A percentile compares a stretch with the other conserved stretches of the same genome.
Evolutionary conservation across 2,888 invertebrate species (phyloP).

Genomic region (Pterostichus niger): DNA sequence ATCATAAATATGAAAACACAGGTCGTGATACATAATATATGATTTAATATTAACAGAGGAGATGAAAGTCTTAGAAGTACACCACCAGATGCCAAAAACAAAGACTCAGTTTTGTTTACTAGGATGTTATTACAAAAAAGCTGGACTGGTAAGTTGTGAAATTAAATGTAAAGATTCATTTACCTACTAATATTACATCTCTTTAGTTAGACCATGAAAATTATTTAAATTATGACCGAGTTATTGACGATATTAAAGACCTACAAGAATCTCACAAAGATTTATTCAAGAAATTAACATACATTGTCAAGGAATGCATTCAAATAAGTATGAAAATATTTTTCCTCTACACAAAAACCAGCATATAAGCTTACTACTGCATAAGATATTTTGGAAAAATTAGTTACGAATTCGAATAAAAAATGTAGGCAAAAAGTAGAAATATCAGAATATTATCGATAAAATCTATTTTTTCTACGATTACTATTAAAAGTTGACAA

Average conservation of each 20-base stretch:
- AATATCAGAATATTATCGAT: neutral
- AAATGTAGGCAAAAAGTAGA: no score
- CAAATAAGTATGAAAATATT: conserved; percentile 7
- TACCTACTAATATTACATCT: neutral
- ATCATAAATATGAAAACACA: no score
- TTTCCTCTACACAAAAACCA: no score
- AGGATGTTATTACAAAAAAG: conserved; percentile 27
- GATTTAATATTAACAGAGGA: conserved; percentile 23
- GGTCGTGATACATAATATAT: no score
- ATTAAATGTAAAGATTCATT: neutral
- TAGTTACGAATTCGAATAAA: no score
- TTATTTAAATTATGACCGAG: conserved; percentile 14
- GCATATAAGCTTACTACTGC: no score
- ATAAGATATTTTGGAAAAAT: no score
- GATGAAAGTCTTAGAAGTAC: neutral
- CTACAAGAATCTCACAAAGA: neutral
- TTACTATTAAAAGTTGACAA: no score
- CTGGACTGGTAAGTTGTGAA: conserved; percentile 19
- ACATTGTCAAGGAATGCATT: conserved; percentile 9
- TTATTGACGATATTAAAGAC: neutral
- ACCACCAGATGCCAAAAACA: conserved; percentile 2
- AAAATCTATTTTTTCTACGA: no score
- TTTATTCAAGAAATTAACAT: neutral
- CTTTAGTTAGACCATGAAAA: conserved; percentile 19
- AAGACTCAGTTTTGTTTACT: conserved; percentile 18